These are phyloP conservation scores for Carcharodon carcharias DNA, from an alignment of 2,797 vertebrate species.

Conservation along the genomic window DNA sequence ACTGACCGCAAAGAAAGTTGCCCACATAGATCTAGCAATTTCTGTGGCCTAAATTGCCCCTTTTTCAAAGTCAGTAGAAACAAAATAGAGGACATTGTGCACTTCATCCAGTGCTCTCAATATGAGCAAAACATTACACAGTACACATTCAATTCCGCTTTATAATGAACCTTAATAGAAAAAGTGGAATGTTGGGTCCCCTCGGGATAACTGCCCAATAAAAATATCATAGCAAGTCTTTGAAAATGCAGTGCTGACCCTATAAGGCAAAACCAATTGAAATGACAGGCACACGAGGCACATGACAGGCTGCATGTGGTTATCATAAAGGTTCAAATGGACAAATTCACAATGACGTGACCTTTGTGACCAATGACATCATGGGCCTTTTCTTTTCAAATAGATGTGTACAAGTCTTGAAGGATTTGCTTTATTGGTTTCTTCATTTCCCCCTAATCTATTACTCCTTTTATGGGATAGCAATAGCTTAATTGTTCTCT, in stretches of 20 bases:
- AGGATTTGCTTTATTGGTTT: not conserved
- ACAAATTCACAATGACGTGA: not conserved
- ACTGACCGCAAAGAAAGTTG: too few relatives aligned
- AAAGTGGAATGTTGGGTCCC: not conserved
- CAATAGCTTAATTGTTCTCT: not conserved
- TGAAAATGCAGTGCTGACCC: not conserved
- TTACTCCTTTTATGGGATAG: not conserved
- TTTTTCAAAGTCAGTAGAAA: too few relatives aligned
- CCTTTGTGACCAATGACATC: not conserved
- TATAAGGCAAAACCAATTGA: constrained; percentile 12
- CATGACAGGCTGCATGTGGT: not conserved
- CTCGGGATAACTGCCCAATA: not conserved
- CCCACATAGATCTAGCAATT: too few relatives aligned
- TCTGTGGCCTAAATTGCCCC: too few relatives aligned
- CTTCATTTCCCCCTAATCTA: not conserved
- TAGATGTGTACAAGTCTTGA: not conserved
- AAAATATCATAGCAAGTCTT: not conserved
- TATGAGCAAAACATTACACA: not conserved
- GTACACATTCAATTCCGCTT: not conserved
- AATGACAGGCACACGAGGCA: not conserved
- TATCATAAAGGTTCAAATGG: not conserved
- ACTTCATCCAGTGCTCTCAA: not conserved
- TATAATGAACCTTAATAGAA: not conserved
- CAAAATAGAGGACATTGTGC: not conserved
- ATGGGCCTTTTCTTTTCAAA: not conserved